A percentile compares a stretch with the other conserved stretches of the same genome.
Conservation (phyloP, 2,888 invertebrate species). For the Chalcis sispes region DNA sequence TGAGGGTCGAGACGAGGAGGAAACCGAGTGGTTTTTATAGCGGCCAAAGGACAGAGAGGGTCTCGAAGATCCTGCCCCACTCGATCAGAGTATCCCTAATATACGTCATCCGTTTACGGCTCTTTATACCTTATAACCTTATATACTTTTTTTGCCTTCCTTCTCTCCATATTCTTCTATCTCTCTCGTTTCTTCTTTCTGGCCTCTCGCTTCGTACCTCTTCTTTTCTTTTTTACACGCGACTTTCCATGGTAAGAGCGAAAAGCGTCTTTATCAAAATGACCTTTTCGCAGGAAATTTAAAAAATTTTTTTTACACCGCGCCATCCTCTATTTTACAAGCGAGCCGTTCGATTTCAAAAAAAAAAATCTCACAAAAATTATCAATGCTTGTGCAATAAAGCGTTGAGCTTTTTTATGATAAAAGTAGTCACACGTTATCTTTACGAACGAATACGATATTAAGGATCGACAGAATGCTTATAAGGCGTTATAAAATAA, state of each 20-base stretch:
- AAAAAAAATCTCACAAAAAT: too few species aligned
- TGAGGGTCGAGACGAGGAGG: conserved; percentile 61
- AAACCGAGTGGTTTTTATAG: conserved; percentile 76
- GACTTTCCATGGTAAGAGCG: background rate
- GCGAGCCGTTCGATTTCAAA: too few species aligned
- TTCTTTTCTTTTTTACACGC: conserved; percentile 1
- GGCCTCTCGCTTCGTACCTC: background rate
- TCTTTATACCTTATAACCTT: conserved; percentile 54
- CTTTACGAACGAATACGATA: too few species aligned
- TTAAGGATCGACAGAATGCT: too few species aligned
- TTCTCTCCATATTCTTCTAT: conserved; percentile 6
- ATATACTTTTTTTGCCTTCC: conserved; percentile 24
- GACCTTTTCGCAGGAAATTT: too few species aligned
- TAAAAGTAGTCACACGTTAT: too few species aligned
- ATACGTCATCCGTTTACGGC: conserved; percentile 75
- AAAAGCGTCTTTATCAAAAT: background rate
- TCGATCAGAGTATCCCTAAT: conserved; percentile 76
- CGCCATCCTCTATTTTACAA: too few species aligned
- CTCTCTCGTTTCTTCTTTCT: background rate
- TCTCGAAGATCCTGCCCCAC: conserved; percentile 68
- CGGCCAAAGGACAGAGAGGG: conserved; percentile 73
- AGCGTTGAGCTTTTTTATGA: too few species aligned
- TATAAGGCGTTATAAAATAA: too few species aligned
- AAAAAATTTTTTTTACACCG: too few species aligned
- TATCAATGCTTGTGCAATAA: too few species aligned